Percentiles rank a stretch among this genome's conserved stretches.
Evolutionary conservation across 2,888 invertebrate genomes (phyloP).

Genomic region (Heliconius aoede): DNA sequence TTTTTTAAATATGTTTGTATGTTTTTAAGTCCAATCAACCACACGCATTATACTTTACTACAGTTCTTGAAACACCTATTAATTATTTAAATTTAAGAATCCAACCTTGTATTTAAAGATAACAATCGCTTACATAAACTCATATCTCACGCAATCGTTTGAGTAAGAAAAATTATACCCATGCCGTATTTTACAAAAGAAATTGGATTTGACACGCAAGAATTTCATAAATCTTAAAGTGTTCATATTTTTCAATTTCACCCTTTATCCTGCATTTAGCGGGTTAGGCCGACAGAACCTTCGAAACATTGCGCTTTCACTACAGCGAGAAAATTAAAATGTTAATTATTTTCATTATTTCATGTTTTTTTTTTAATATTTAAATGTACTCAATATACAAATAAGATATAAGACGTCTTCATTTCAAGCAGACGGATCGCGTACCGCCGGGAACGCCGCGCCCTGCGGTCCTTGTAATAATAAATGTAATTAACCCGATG

Average conservation of each 20-base stretch:
- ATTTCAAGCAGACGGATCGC: not conserved
- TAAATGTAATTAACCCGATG: not conserved
- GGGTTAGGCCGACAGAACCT: no score
- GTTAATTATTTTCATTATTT: no score
- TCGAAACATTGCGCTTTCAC: no score
- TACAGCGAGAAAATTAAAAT: no score
- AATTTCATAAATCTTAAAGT: not conserved
- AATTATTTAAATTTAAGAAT: conserved; percentile 21
- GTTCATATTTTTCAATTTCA: not conserved
- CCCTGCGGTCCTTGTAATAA: not conserved
- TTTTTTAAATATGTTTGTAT: no score
- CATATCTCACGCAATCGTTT: conserved; percentile 31
- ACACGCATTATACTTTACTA: not conserved
- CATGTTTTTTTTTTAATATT: no score
- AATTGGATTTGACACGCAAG: conserved; percentile 4
- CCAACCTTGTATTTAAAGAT: conserved; percentile 26
- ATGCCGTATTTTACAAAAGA: conserved; percentile 14
- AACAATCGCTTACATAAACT: conserved; percentile 18
- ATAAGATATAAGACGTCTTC: no score
- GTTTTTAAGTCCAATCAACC: not conserved
- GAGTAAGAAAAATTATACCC: conserved; percentile 1
- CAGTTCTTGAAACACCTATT: conserved; percentile 3
- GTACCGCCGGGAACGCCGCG: not conserved
- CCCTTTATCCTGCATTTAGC: not conserved
- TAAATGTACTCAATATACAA: no score